Evolutionary conservation across 2,797 vertebrate genomes (phyloP).

Genomic region (Phalloptychus januarius): DNA sequence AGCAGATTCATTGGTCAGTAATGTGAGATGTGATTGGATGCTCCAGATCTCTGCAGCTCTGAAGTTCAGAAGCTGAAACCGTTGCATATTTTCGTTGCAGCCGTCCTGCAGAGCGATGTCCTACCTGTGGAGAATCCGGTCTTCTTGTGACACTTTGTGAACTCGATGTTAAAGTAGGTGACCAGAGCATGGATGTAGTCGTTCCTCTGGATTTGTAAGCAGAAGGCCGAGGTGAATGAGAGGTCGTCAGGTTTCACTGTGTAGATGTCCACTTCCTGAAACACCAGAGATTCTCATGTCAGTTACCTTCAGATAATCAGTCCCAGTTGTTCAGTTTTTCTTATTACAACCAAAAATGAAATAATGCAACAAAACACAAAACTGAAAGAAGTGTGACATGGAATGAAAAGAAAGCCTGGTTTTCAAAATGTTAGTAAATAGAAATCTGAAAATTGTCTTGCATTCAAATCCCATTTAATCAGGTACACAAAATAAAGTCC

Average conservation of each 20-base stretch:
- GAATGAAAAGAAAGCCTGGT: not conserved
- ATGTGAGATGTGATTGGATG: not conserved
- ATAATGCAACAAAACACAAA: not conserved
- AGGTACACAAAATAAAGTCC: not conserved
- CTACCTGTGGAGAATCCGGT: conserved; percentile 97
- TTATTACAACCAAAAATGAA: not conserved
- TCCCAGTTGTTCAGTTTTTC: no score
- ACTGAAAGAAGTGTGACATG: not conserved
- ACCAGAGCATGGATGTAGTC: conserved; percentile 97
- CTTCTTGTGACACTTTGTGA: conserved; percentile 99
- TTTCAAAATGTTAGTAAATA: not conserved
- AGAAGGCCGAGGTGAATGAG: conserved; percentile 92
- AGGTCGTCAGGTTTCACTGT: conserved; percentile 94
- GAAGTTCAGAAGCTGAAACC: not conserved
- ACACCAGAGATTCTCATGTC: not conserved
- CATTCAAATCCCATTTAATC: not conserved
- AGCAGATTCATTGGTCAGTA: not conserved
- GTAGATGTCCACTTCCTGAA: conserved; percentile 97
- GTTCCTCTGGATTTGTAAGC: conserved; percentile 95
- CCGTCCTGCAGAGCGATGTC: not conserved
- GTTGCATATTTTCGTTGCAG: not conserved
- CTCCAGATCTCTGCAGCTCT: not conserved
- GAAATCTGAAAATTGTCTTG: not conserved
- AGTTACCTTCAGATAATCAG: not conserved
- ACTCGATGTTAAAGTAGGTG: conserved; percentile 98